Evolutionary conservation across 2,113 vertebrate genomes (phyloP).

Genomic region (Delphinapterus leucas): DNA sequence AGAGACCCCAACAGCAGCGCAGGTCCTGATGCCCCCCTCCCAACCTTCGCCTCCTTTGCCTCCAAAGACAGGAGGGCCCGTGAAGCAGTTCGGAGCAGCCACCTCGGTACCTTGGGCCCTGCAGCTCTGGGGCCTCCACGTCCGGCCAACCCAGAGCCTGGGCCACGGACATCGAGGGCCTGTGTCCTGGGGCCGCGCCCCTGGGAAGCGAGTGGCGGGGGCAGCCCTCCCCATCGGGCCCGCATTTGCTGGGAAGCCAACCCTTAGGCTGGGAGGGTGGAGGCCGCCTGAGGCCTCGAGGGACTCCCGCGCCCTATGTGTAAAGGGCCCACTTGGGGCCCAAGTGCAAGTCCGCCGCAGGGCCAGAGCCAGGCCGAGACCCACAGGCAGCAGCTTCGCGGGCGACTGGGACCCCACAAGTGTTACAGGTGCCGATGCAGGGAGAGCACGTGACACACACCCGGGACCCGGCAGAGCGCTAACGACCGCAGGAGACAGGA

Average conservation of each 20-base stretch:
- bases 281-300: rapidly evolving
- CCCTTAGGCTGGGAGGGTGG: not conserved
- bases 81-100: not conserved
- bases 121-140: no score
- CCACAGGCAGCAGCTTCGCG: rapidly evolving
- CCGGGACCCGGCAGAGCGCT: rapidly evolving
- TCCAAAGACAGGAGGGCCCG: not conserved
- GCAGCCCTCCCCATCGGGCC: not conserved
- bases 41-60: not conserved
- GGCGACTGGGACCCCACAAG: not conserved
- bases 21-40: not conserved
- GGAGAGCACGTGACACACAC: not conserved
- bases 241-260: not conserved
- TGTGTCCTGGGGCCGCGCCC: not conserved
- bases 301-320: rapidly evolving
- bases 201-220: not conserved
- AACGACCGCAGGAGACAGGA: no score
- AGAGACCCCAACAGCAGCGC: no score
- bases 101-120: not conserved
- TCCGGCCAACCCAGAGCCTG: not conserved
- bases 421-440: not conserved
- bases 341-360: not conserved
- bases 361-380: not conserved
- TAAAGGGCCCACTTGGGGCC: not conserved
- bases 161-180: not conserved